A percentile compares a stretch with the other conserved stretches of the same genome.
These are phyloP conservation scores for Aradophagus sp. DNA, from an alignment of 1,140 invertebrate genomes.

Conservation along the genomic window DNA sequence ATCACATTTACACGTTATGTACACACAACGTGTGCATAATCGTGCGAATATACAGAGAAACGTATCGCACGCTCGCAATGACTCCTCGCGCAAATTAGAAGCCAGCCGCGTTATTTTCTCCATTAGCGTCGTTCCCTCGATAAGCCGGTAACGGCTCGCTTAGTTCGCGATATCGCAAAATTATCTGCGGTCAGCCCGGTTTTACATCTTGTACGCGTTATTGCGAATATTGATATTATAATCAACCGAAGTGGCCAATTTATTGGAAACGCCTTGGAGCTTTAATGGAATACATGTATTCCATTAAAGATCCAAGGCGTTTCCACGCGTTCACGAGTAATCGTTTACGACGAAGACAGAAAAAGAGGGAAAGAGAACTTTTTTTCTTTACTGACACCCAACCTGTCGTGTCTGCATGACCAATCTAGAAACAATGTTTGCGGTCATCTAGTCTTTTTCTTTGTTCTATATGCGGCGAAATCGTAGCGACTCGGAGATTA, in stretches of 20 bases:
- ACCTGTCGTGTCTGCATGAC: too few relatives aligned
- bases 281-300: slow-evolving; percentile 24
- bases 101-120: slow-evolving; percentile 39
- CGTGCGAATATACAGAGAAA: slow-evolving; percentile 28
- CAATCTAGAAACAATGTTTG: too few relatives aligned
- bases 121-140: slow-evolving; percentile 40
- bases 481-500: too few relatives aligned
- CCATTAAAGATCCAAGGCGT: too few relatives aligned
- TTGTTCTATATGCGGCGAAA: too few relatives aligned
- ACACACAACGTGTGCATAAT: slow-evolving; percentile 23
- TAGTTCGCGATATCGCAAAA: slow-evolving; percentile 19
- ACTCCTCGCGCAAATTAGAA: slow-evolving; percentile 33
- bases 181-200: slow-evolving; percentile 16
- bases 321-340: too few relatives aligned
- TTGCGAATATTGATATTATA: slow-evolving; percentile 32
- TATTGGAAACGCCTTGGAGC: slow-evolving; percentile 20
- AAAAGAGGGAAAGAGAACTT: too few relatives aligned
- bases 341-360: too few relatives aligned
- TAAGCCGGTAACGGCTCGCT: slow-evolving; percentile 41
- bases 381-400: too few relatives aligned
- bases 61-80: slow-evolving; percentile 25
- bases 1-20: slow-evolving; percentile 18
- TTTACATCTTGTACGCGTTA: slow-evolving; percentile 29
- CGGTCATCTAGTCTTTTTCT: too few relatives aligned
- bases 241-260: slow-evolving; percentile 30